Conservation (phyloP, 2,888 invertebrate genomes). For the Tetramorium bicarinatum region DNA sequence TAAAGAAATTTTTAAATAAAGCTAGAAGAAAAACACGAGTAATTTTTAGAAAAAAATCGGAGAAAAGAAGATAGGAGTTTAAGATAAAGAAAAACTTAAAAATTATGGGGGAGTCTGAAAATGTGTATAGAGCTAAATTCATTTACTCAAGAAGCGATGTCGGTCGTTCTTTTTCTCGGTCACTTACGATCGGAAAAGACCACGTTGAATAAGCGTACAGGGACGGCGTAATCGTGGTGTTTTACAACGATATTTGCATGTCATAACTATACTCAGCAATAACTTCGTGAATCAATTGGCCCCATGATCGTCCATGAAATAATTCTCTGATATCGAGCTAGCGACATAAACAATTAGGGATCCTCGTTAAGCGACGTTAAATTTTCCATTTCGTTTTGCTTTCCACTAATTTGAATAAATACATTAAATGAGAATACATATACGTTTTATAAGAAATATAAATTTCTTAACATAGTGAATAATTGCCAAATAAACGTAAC, state of each 20-base stretch:
- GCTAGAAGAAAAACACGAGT: not conserved
- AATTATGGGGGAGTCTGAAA: not conserved
- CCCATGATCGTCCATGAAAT: not conserved
- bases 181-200: not conserved
- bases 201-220: not conserved
- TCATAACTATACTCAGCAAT: not conserved
- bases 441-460: not conserved
- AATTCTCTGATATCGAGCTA: constrained; percentile 3
- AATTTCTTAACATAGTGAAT: not conserved
- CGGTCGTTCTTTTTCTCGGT: not conserved
- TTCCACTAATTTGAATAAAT: not conserved
- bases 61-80: not conserved
- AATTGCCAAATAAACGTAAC: not conserved
- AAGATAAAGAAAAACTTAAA: not conserved
- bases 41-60: not conserved
- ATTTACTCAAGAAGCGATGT: not conserved
- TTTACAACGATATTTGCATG: constrained; percentile 18
- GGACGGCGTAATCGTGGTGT: not conserved
- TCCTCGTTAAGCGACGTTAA: not conserved
- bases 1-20: not conserved
- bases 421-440: not conserved
- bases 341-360: not conserved
- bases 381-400: not conserved
- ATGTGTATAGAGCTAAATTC: not conserved
- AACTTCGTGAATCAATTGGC: constrained; percentile 1